phyloP scores from a whole-genome alignment of 30 jellyfish, hydroid and myxozoan genomes.

The Turritopsis rubra region DNA sequence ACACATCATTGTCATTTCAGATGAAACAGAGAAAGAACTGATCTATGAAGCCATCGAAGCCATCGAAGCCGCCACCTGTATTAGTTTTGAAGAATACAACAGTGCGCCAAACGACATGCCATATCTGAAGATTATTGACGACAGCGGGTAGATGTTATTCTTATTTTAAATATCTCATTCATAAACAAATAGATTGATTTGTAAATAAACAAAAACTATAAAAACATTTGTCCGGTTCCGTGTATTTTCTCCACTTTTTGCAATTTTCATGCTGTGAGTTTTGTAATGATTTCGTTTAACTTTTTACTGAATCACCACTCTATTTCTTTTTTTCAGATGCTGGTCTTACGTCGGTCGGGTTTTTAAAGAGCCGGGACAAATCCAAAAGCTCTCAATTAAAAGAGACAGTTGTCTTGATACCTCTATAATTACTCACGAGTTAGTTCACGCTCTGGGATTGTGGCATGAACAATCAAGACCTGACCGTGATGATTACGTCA shows the following conservation, averaged over 20 bases:
- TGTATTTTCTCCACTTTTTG: too few species aligned
- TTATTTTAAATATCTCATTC: too few species aligned
- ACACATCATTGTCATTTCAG: not conserved
- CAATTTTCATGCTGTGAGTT: too few species aligned
- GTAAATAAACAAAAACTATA: too few species aligned
- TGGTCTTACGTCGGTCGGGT: not conserved
- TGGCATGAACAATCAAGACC: not conserved
- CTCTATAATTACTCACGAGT: not conserved
- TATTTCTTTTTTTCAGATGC: not conserved
- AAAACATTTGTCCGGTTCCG: too few species aligned
- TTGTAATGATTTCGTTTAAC: not conserved
- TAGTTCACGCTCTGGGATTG: not conserved
- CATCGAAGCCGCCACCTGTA: not conserved
- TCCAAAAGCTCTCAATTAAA: not conserved
- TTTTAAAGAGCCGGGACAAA: not conserved
- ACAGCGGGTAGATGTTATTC: not conserved
- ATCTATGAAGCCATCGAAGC: not conserved
- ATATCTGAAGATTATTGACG: not conserved
- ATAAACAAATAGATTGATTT: too few species aligned
- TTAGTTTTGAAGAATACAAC: not conserved
- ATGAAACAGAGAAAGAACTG: not conserved
- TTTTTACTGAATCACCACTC: not conserved
- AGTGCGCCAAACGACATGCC: not conserved
- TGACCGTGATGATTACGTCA: not conserved
- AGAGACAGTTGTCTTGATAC: not conserved